Percentiles rank a stretch among this genome's conserved stretches.
phyloP scores from a whole-genome alignment of 2,888 invertebrate genomes.

The Hyposoter didymator region DNA sequence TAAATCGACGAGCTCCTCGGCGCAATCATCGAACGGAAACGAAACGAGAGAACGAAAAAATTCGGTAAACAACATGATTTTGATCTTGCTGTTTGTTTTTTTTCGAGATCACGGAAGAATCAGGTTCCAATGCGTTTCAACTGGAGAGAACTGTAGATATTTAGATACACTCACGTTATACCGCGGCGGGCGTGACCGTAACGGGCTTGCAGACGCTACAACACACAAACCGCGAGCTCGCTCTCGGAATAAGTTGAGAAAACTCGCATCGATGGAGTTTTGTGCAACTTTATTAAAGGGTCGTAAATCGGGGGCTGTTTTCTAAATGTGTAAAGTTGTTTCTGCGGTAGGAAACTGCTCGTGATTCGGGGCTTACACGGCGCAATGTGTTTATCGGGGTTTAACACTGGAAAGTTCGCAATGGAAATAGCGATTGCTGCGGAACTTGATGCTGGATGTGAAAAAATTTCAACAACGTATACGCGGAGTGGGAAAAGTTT shows the following conservation, averaged over 20 bases:
- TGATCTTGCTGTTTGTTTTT: not conserved
- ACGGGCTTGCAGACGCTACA: constrained; percentile 58
- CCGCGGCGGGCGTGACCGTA: constrained; percentile 62
- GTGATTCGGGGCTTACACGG: constrained; percentile 55
- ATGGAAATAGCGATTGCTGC: constrained; percentile 49
- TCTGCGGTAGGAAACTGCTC: constrained; percentile 50
- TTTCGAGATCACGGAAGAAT: not conserved
- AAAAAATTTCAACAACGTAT: constrained; percentile 23
- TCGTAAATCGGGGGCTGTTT: constrained; percentile 46
- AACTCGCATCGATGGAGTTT: constrained; percentile 45
- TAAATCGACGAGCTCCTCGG: not conserved
- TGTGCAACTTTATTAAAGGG: constrained; percentile 60
- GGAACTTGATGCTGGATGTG: not conserved
- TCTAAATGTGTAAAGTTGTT: constrained; percentile 51
- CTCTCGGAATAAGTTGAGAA: constrained; percentile 60
- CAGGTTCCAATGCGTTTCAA: not conserved
- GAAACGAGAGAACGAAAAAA: not conserved
- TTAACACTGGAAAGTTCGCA: constrained; percentile 37
- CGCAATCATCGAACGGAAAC: too few relatives aligned
- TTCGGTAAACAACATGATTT: not conserved
- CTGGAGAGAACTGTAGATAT: not conserved
- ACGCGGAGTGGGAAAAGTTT: not conserved
- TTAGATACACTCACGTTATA: constrained; percentile 33
- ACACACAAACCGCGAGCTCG: constrained; percentile 10
- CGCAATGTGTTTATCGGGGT: constrained; percentile 18